Evolutionary conservation across 2,797 vertebrate species (phyloP), one percentile per base, ranked within the genome.

Genomic region (Chrosomus eos): DNA sequence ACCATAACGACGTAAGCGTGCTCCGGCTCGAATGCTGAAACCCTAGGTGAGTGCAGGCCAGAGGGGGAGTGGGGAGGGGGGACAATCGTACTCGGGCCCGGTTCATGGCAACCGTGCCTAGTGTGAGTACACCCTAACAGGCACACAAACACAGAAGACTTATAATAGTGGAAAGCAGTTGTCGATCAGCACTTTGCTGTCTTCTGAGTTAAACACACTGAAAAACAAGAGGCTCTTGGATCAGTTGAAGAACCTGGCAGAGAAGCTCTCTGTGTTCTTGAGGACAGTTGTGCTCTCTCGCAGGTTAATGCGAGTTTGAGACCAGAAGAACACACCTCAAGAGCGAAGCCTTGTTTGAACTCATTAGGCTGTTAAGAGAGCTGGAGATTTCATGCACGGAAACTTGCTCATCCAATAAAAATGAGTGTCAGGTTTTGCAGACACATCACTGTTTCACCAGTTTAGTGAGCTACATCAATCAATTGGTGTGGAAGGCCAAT

Each of bases 321-420:
- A 70, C 18, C 71, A 28, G 38, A 76, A 68, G 18, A 74, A 81
- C 82, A 81, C 79, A 70, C 71, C 51, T 51, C 62, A 55, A 53
- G 16, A 23, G 31, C 26, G 21, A 91, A 90, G 90, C 58, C 88
- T 88, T 93, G 93, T 93, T 92, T 87, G 81, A 90, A 93, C 92
- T 90, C 88, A 92, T 94, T 93, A 93, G 82, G 89, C 85, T 93
- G n/a, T 83, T 89, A 88, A 68, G 62, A 70, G 48, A 80, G 84
- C 79, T 80, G 87, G 86, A 90, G 90, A 91, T 91, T 85, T 88
- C 81, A 86, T 88, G 91, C 89, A 90, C 89, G 89, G 80, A 70
- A 79, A n/a, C 90, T 88, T 85, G 53, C 86, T 87, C 33, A 88
- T 86, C 90, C 86, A 91, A 93, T 91, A 92, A 91, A 89, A 83